A percentile compares a stretch with the other conserved stretches of the same genome.
These are phyloP conservation scores for Tylochromis polylepis DNA, from an alignment of 2,113 vertebrate species.

Conservation along the genomic window DNA sequence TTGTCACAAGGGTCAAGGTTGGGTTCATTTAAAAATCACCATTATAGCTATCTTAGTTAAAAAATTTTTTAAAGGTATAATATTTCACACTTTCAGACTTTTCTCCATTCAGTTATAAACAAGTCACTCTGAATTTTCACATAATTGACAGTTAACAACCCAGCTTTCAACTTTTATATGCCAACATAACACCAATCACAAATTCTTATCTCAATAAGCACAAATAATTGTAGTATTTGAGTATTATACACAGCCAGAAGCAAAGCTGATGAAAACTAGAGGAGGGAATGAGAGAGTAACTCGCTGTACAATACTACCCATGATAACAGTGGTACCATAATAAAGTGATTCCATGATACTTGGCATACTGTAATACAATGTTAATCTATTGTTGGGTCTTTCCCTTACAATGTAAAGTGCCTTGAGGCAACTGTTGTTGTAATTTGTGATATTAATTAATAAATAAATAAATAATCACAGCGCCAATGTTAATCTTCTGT, in stretches of 20 bases:
- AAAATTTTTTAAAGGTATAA: too few species aligned
- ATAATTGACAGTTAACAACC: not conserved
- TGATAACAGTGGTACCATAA: not conserved
- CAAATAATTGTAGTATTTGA: not conserved
- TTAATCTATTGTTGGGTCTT: too few species aligned
- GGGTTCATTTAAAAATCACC: not conserved
- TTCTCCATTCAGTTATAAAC: not conserved
- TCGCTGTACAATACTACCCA: not conserved
- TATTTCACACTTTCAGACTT: not conserved
- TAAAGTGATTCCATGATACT: too few species aligned
- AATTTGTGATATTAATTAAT: too few species aligned
- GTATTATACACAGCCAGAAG: not conserved
- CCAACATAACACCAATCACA: not conserved
- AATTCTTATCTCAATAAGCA: not conserved
- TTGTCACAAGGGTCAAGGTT: too few species aligned
- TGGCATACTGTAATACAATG: too few species aligned
- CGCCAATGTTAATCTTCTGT: too few species aligned
- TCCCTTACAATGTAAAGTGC: too few species aligned
- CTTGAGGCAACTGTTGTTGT: too few species aligned
- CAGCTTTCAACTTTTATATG: not conserved
- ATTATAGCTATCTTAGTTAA: not conserved
- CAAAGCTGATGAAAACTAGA: not conserved
- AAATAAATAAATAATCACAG: too few species aligned
- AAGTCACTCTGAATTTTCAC: not conserved
- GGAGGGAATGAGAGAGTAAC: not conserved